Conservation (phyloP, 2,888 invertebrate genomes). For the Lasioglossum morio region DNA sequence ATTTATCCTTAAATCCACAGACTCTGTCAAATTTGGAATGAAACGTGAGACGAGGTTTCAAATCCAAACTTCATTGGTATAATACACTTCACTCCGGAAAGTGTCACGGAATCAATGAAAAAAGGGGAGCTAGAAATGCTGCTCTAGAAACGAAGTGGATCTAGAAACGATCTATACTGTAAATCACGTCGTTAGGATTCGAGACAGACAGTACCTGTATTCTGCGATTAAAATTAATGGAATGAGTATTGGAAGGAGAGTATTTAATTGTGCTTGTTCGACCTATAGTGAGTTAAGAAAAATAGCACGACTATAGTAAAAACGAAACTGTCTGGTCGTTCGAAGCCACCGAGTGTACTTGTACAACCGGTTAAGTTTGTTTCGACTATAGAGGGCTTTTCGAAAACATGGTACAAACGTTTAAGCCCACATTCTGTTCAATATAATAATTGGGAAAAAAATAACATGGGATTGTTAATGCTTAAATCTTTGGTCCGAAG, state of each 20-base stretch:
- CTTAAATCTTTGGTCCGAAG: neutral
- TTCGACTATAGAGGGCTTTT: neutral
- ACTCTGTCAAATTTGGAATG: neutral
- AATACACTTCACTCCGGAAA: neutral
- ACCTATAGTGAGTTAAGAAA: conserved; percentile 21
- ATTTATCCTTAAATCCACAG: neutral
- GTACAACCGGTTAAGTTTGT: neutral
- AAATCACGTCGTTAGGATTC: neutral
- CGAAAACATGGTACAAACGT: neutral
- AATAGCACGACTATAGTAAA: conserved; percentile 22
- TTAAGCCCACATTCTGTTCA: neutral
- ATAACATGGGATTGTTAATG: neutral
- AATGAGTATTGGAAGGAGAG: neutral
- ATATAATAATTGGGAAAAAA: neutral
- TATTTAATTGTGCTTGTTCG: neutral
- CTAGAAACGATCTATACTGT: neutral
- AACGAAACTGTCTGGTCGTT: neutral
- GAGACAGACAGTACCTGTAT: neutral
- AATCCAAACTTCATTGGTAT: neutral
- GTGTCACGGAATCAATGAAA: neutral
- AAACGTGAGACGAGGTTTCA: neutral
- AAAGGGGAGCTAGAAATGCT: neutral
- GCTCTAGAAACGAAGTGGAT: neutral
- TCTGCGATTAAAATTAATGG: neutral
- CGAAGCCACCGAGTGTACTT: neutral